phyloP scores from a whole-genome alignment of 2,113 vertebrate genomes.

The Alligator sinensis region DNA sequence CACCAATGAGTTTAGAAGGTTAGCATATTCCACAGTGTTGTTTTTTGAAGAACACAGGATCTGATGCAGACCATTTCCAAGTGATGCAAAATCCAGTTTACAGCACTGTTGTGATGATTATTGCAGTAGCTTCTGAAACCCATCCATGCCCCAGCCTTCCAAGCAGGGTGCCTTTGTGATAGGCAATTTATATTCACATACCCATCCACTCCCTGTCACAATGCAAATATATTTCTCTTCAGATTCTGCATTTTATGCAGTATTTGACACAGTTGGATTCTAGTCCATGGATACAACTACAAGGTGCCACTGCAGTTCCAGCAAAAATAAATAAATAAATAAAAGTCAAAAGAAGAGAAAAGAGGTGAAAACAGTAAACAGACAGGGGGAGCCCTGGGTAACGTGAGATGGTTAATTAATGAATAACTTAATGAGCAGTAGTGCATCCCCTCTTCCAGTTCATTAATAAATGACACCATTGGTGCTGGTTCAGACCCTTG shows the following conservation, averaged over 20 bases:
- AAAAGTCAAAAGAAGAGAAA: not conserved
- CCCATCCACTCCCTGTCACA: rapidly evolving
- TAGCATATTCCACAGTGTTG: too few relatives aligned
- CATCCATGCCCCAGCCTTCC: too few relatives aligned
- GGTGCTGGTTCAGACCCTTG: not conserved
- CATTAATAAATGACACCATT: not conserved
- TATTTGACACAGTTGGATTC: not conserved
- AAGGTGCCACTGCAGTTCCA: not conserved
- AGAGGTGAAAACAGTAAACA: not conserved
- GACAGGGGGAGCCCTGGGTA: not conserved
- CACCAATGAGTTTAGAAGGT: too few relatives aligned
- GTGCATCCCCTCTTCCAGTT: not conserved
- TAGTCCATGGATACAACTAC: not conserved
- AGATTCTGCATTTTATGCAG: not conserved
- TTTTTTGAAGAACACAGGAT: too few relatives aligned
- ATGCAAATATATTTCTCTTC: not conserved
- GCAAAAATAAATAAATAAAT: not conserved
- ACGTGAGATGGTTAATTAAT: not conserved
- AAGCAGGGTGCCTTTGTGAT: not conserved
- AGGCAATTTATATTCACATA: not conserved
- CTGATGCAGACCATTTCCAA: too few relatives aligned
- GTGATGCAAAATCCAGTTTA: too few relatives aligned
- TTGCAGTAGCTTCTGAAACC: not conserved
- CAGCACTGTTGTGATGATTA: not conserved
- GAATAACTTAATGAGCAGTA: constrained; percentile 1